Evolutionary conservation across 2,888 invertebrate species (phyloP), one percentile per base, ranked within the genome.

Genomic region (Sisyra terminalis): DNA sequence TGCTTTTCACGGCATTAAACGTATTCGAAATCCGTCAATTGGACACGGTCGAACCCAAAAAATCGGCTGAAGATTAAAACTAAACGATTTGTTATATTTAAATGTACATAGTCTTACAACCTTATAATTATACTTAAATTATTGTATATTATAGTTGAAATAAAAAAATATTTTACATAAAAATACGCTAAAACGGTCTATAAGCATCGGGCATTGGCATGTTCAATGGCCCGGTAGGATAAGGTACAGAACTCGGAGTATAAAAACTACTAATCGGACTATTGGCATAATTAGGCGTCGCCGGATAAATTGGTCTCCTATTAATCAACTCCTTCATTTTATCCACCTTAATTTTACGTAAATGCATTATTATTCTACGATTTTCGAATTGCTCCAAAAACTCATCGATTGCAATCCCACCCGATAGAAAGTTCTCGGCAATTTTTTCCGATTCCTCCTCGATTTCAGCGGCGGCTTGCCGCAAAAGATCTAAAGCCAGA

Each of bases 361-460:
- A 57, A 58, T 90, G 89, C 69, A 86, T 82, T 30, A 75, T 56
- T 52, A 78, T 78, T 37, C 96, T 73, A 46, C 74, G 71, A 1
- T 73, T 70, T 44, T 85, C 69, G 60, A 92, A 97, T 45, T 84
- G 75, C 46, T 86, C 84, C 3, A 94, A 63, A 57, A 94, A 97
- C 46, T 78, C 74, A 14, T 94, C 96, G 6, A 83, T 67, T 42
- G 79, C 75, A 2, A 66, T 60, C 56, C 75, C 75, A 7, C 78
- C 79, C 10, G 78, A 73, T 30, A 89, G 67, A 55, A 94, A 92
- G 49, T 79, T 73, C 53, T 86, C 80, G 0, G 88, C 81, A 36
- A 83, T 59, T 47, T 71, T 71, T 65, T 97, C 97, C 0, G 93
- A 87, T 55, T 88, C 78, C 57, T 96, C 94, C 60, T 97, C 97